Evolutionary conservation across 1,140 invertebrate species (phyloP).

Genomic region (Hypsibius dujardini): DNA sequence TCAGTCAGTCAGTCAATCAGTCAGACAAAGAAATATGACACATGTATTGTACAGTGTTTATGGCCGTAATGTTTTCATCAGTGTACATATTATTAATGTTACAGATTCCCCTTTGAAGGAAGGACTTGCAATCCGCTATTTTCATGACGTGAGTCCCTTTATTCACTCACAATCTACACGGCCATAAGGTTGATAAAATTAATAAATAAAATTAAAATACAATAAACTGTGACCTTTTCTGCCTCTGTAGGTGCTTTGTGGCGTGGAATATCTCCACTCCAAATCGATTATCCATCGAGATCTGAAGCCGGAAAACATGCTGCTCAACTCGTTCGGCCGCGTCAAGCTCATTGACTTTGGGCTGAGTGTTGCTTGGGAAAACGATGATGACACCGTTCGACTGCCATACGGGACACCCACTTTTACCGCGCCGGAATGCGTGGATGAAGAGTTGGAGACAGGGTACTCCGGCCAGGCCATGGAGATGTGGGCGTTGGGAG

Average conservation of each 20-base stretch:
- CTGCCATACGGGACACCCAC: background rate
- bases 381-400: background rate
- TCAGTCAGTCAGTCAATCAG: too few relatives aligned
- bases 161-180: too few relatives aligned
- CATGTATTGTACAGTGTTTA: too few relatives aligned
- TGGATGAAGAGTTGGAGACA: background rate
- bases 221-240: background rate
- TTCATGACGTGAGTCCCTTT: too few relatives aligned
- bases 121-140: too few relatives aligned
- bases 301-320: constrained; percentile 84
- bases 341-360: constrained; percentile 1
- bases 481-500: constrained; percentile 87
- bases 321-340: constrained; percentile 60
- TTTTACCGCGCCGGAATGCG: background rate
- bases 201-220: too few relatives aligned
- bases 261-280: constrained; percentile 69
- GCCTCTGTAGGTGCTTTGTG: constrained; percentile 39
- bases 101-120: too few relatives aligned
- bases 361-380: background rate
- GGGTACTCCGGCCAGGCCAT: constrained; percentile 43
- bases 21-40: too few relatives aligned
- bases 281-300: constrained; percentile 91
- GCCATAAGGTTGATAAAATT: too few relatives aligned
- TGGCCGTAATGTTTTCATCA: too few relatives aligned
- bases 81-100: too few relatives aligned